Evolutionary conservation across 1,140 invertebrate species (phyloP).

Genomic region (Pissodes strobi): DNA sequence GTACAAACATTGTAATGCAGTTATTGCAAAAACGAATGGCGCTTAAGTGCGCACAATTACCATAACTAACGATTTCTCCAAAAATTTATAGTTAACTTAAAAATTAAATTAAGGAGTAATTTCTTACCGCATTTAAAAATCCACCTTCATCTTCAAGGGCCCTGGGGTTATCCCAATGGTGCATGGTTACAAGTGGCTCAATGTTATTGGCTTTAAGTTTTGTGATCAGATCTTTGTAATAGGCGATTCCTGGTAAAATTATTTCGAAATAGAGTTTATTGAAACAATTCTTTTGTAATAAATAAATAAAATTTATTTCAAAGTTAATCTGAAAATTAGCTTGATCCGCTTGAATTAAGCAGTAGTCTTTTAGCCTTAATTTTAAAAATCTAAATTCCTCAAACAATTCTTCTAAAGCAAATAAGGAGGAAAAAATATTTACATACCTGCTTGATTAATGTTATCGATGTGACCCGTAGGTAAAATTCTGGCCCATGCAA

Average conservation of each 20-base stretch:
- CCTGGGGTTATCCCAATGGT: slow-evolving; percentile 73
- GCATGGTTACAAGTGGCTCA: slow-evolving; percentile 69
- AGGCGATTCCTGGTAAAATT: slow-evolving; percentile 53
- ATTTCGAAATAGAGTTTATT: background rate
- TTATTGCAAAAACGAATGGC: no score
- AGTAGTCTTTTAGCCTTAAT: no score
- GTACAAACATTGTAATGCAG: no score
- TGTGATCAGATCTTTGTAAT: slow-evolving; percentile 64
- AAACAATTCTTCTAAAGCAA: no score
- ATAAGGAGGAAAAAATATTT: background rate
- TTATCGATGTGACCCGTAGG: slow-evolving; percentile 48
- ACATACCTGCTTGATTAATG: slow-evolving; percentile 61
- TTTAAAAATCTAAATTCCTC: no score
- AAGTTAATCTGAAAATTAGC: no score
- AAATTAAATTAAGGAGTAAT: no score
- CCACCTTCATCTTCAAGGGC: slow-evolving; percentile 59
- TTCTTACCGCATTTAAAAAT: slow-evolving; percentile 21
- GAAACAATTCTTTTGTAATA: background rate
- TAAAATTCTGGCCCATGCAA: slow-evolving; percentile 61
- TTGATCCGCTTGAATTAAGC: no score
- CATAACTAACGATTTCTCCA: no score
- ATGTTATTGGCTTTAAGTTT: slow-evolving; percentile 60
- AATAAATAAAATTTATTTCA: background rate
- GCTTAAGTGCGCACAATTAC: no score
- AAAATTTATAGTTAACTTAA: no score